Conservation (phyloP, 2,888 invertebrate genomes). For the Capitulum mitella region DNA sequence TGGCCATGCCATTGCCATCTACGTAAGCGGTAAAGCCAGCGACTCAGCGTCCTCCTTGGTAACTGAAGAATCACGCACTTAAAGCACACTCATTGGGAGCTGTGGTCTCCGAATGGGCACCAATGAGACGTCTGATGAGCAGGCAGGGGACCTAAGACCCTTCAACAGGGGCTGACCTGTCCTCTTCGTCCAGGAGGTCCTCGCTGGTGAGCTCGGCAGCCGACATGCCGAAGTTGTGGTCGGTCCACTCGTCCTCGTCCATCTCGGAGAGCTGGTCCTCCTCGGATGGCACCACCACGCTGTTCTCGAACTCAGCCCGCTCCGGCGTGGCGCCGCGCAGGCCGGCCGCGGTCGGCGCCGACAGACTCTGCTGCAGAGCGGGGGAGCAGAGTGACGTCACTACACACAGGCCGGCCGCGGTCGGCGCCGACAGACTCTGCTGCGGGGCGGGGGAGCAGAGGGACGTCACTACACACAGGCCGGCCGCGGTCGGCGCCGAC, state of each 20-base stretch:
- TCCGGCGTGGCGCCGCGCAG: constrained; percentile 56
- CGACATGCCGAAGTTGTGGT: constrained; percentile 63
- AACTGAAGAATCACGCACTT: too few relatives aligned
- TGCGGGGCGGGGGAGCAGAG: constrained; percentile 25
- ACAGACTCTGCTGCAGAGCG: constrained; percentile 27
- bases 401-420: constrained; percentile 36
- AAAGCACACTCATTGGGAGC: too few relatives aligned
- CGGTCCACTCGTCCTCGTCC: constrained; percentile 94
- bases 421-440: constrained; percentile 22
- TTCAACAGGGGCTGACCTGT: too few relatives aligned
- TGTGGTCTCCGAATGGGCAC: too few relatives aligned
- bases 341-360: constrained; percentile 23
- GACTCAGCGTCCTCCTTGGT: too few relatives aligned
- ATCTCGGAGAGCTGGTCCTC: constrained; percentile 46
- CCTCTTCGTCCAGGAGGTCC: constrained; percentile 39
- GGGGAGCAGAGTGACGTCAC: constrained; percentile 60
- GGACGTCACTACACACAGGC: constrained; percentile 51
- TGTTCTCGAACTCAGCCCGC: constrained; percentile 68
- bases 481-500: constrained; percentile 23
- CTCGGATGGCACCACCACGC: constrained; percentile 33
- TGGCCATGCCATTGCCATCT: too few relatives aligned
- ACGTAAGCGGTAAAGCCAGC: too few relatives aligned
- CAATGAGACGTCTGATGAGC: too few relatives aligned
- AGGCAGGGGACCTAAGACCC: too few relatives aligned
- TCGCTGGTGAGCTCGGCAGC: constrained; percentile 51